These are phyloP conservation scores for Creontiades dilutus DNA, from an alignment of 2,888 invertebrate genomes.

Conservation along the genomic window DNA sequence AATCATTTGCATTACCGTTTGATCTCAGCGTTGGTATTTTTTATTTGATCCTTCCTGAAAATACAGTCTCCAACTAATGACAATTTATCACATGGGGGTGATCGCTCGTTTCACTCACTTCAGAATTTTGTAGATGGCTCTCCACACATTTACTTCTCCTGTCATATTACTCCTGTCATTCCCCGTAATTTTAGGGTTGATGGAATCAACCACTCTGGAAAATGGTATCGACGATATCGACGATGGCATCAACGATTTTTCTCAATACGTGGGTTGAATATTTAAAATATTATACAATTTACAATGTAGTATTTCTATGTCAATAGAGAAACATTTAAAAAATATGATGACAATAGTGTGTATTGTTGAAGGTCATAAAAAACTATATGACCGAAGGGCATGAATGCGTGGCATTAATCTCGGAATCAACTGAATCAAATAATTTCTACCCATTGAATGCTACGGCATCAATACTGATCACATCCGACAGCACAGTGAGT, in stretches of 20 bases:
- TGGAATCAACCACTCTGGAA: background rate
- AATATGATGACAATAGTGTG: no score
- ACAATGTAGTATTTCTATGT: no score
- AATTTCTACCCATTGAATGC: background rate
- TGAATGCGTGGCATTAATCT: background rate
- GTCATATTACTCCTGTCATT: background rate
- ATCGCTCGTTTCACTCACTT: background rate
- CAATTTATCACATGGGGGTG: no score
- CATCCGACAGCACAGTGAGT: background rate
- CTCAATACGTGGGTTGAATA: background rate
- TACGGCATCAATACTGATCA: background rate
- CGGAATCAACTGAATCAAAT: background rate
- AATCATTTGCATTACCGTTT: no score
- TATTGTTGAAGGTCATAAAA: slow-evolving; percentile 19
- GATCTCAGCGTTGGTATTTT: no score
- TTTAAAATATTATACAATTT: no score
- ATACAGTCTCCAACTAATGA: no score
- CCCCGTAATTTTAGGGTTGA: background rate
- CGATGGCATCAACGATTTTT: background rate
- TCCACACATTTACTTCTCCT: background rate
- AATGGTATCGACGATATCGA: background rate
- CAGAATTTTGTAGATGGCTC: background rate
- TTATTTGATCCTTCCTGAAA: no score
- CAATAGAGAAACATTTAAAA: background rate
- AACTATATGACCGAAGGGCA: slow-evolving; percentile 20